Evolutionary conservation across 2,797 vertebrate genomes (phyloP).

Genomic region (Cyclura pinguis): DNA sequence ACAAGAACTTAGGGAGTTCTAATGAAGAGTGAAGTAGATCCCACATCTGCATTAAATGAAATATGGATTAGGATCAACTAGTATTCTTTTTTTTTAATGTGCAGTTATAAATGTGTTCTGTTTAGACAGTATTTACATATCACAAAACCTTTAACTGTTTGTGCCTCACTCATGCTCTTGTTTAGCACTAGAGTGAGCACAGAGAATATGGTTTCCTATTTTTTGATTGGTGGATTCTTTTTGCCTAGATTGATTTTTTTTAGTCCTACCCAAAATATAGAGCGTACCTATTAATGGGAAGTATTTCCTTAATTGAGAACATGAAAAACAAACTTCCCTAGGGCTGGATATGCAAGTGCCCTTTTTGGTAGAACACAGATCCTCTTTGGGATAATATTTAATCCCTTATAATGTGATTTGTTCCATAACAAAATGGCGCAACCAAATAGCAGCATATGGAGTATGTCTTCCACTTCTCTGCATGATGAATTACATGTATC

Average conservation of each 20-base stretch:
- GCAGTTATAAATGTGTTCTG: background rate
- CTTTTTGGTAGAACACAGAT: background rate
- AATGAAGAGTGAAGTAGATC: no score
- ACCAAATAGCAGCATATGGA: background rate
- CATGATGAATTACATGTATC: background rate
- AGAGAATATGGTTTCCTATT: background rate
- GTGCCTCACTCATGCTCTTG: background rate
- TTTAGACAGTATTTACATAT: background rate
- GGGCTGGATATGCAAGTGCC: background rate
- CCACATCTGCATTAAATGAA: no score
- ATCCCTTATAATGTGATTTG: background rate
- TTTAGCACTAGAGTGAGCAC: background rate
- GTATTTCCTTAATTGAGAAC: background rate
- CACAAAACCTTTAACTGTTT: background rate
- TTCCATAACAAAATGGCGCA: background rate
- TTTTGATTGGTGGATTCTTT: background rate
- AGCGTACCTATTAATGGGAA: background rate
- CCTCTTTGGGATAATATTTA: background rate
- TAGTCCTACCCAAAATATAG: background rate
- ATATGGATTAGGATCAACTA: no score
- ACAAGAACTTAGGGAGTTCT: no score
- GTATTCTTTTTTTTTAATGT: constrained; percentile 29
- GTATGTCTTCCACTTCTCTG: background rate
- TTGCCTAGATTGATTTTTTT: background rate
- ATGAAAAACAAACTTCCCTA: background rate